Evolutionary conservation across 2,888 invertebrate species (phyloP), one percentile per base, ranked within the genome.

Genomic region (Eupithecia exiguata): DNA sequence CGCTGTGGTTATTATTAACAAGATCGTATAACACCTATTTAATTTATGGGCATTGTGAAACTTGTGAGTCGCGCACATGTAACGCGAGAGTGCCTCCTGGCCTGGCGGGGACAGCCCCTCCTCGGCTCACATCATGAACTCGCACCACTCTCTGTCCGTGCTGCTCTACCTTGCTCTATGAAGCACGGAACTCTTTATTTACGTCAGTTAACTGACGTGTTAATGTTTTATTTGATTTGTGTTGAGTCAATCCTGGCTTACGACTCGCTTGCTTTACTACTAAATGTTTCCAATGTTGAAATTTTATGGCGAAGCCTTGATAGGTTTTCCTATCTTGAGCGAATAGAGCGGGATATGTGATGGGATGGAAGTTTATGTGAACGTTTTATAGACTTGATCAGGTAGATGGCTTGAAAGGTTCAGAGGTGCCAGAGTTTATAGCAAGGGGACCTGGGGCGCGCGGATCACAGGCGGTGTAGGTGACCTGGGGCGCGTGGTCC

Each of bases 1-100:
- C 35, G 63, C 40, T 65, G 14, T 65, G 40, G 21, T 65, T 36
- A 40, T 40, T 36, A 65, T 40, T 65, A 38, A 38, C 63, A 38
- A 36, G 63, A 38, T 65, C 63, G 38, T 65, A n/a, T 65, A 36
- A 38, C 65, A 65, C 36, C 9, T 30, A 30, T 30, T 4, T 63
- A n/a, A 36, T 36, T 63, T 61, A 61, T 16, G 12, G 21, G 49
- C 18, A 49, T n/a, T n/a, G 49, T 49, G 49, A n/a, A 49, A n/a
- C 9, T n/a, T 49, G 9, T 9, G n/a, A 7, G 18, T 9, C 9
- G 7, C 46, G 18, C 43, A 43, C 43, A 6, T 43, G 43, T 43
- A 5, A 18, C 40, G 62, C 36, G 35, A 14, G 63, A 6, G 35
- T 3, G 36, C 18, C 63, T 5, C 38, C 18, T 4, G 58, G 38